Evolutionary conservation across 2,888 invertebrate genomes (phyloP).

Genomic region (Drosophila meridiana): DNA sequence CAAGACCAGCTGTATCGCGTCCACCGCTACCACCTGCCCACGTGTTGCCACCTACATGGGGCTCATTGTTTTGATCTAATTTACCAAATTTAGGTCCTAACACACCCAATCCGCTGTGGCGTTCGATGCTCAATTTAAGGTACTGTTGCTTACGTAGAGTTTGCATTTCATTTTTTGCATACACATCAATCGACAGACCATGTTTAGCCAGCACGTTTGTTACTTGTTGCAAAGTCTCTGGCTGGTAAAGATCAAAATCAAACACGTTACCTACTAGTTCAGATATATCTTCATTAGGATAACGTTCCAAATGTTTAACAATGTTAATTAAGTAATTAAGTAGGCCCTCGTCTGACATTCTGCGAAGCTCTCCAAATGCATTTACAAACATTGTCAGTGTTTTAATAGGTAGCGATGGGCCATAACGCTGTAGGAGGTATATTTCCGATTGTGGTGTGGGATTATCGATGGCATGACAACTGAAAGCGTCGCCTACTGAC

Average conservation of each 20-base stretch:
- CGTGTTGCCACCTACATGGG: slow-evolving; percentile 98
- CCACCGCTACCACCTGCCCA: slow-evolving; percentile 99
- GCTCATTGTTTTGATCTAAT: slow-evolving; percentile 94
- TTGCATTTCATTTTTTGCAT: slow-evolving; percentile 83
- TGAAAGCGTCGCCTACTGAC: slow-evolving; percentile 95
- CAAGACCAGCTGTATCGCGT: slow-evolving; percentile 96
- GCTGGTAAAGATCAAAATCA: slow-evolving; percentile 97
- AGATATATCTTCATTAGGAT: slow-evolving; percentile 93
- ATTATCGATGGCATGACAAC: slow-evolving; percentile 98
- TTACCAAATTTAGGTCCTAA: slow-evolving; percentile 95
- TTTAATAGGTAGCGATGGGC: slow-evolving; percentile 92
- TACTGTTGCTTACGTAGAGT: slow-evolving; percentile 86
- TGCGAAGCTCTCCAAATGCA: slow-evolving; percentile 94
- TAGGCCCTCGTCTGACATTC: slow-evolving; percentile 95
- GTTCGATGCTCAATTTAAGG: slow-evolving; percentile 91
- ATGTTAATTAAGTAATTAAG: slow-evolving; percentile 98
- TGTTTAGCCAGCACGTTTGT: slow-evolving; percentile 93
- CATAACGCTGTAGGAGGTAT: slow-evolving; percentile 93
- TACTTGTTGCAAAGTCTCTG: slow-evolving; percentile 93
- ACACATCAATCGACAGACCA: slow-evolving; percentile 91
- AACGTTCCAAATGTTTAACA: slow-evolving; percentile 97
- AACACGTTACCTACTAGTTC: slow-evolving; percentile 97
- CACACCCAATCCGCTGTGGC: slow-evolving; percentile 88
- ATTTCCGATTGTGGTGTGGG: slow-evolving; percentile 95
- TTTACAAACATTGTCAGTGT: slow-evolving; percentile 91